Conservation (phyloP, 2,888 invertebrate genomes). For the Protonemura montana region DNA sequence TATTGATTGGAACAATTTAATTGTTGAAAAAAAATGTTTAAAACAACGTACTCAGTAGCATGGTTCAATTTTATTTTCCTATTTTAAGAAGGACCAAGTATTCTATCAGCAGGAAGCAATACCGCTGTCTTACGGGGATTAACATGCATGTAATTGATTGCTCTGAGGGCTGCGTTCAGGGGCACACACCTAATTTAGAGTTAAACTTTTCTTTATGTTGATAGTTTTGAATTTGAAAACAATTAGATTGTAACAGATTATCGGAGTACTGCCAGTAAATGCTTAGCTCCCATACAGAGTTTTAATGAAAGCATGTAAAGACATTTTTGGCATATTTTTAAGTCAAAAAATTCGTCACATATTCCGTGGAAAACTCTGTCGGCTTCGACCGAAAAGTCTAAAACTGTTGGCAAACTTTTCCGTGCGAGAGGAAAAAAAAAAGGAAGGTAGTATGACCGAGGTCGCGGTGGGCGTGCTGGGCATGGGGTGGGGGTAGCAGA, state of each 20-base stretch:
- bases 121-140: not conserved
- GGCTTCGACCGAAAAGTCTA: conserved; percentile 32
- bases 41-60: no score
- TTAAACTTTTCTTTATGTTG: not conserved
- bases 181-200: not conserved
- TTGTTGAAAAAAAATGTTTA: no score
- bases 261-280: not conserved
- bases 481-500: conserved; percentile 35
- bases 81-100: no score
- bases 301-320: not conserved
- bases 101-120: no score
- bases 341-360: conserved; percentile 34
- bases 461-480: conserved; percentile 36
- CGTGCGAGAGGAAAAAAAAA: conserved; percentile 42
- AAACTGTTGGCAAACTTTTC: conserved; percentile 39
- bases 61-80: no score
- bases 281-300: not conserved
- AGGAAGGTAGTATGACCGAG: conserved; percentile 45
- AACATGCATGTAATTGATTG: not conserved
- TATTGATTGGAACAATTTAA: no score
- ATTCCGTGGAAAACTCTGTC: conserved; percentile 33
- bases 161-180: not conserved
- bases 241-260: not conserved
- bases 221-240: not conserved
- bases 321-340: conserved; percentile 7